A percentile compares a stretch with the other conserved stretches of the same genome.
Conservation (phyloP, 2,888 invertebrate genomes). For the Clusia tigrina region DNA sequence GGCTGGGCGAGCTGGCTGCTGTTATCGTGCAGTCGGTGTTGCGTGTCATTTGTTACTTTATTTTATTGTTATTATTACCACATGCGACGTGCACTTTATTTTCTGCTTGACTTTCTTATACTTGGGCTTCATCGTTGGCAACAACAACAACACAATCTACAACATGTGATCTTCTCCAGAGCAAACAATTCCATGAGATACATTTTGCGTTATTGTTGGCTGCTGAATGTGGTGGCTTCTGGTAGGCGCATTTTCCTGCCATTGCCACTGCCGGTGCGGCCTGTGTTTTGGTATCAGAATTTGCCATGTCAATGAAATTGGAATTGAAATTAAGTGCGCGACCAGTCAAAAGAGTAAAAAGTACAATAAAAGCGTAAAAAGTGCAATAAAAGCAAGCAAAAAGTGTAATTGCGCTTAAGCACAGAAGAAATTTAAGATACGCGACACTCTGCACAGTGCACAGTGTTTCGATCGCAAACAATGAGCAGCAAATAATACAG, state of each 20-base stretch:
- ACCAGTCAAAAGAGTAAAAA: neutral
- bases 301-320: conserved; percentile 6
- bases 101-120: conserved; percentile 30
- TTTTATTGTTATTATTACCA: conserved; percentile 61
- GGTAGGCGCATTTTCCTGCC: no score
- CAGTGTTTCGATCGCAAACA: no score
- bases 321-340: neutral
- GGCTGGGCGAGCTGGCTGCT: no score
- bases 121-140: neutral
- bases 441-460: neutral
- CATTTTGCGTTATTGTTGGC: neutral
- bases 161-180: conserved; percentile 21
- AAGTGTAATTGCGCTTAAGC: neutral
- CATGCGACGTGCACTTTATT: conserved; percentile 57
- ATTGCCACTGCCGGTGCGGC: neutral
- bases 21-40: conserved; percentile 52
- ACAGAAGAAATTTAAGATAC: neutral
- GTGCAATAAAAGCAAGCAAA: no score
- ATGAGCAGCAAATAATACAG: no score
- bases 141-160: conserved; percentile 1
- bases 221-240: neutral
- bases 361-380: no score
- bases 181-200: neutral
- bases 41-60: conserved; percentile 61
- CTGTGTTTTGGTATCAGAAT: neutral